Evolutionary conservation across 1,140 invertebrate species (phyloP).

Genomic region (Drosophila pachea): DNA sequence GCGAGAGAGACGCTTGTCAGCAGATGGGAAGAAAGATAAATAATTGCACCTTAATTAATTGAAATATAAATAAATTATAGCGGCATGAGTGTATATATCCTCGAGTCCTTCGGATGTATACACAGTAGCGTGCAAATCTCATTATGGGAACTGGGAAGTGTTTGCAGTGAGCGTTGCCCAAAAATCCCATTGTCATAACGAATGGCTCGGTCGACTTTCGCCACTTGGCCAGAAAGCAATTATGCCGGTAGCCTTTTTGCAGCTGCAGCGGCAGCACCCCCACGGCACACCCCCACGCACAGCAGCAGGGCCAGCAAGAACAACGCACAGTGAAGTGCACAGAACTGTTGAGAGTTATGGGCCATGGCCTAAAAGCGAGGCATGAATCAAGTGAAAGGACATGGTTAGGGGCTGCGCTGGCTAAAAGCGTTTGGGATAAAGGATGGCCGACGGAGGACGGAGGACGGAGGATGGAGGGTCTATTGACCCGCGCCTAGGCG

Average conservation of each 20-base stretch:
- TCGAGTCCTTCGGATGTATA: too few relatives aligned
- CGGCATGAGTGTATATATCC: too few relatives aligned
- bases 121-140: too few relatives aligned
- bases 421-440: neutral
- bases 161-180: neutral
- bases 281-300: conserved; percentile 1
- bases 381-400: conserved; percentile 9
- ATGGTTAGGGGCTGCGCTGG: too few relatives aligned
- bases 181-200: conserved; percentile 1
- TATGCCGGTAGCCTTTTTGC: neutral
- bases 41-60: too few relatives aligned
- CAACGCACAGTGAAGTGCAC: conserved; percentile 14
- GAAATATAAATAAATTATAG: too few relatives aligned
- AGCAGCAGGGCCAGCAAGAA: too few relatives aligned
- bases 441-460: neutral
- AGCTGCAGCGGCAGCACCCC: neutral
- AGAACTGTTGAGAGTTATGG: neutral
- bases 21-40: neutral
- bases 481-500: conserved; percentile 17
- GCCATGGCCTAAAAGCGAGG: neutral
- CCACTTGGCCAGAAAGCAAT: conserved; percentile 19
- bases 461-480: neutral
- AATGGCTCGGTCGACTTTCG: neutral
- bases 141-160: neutral
- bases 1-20: neutral